Percentiles rank a stretch among this genome's conserved stretches.
Conservation (phyloP, 2,888 invertebrate species). For the Electrophaes corylata region DNA sequence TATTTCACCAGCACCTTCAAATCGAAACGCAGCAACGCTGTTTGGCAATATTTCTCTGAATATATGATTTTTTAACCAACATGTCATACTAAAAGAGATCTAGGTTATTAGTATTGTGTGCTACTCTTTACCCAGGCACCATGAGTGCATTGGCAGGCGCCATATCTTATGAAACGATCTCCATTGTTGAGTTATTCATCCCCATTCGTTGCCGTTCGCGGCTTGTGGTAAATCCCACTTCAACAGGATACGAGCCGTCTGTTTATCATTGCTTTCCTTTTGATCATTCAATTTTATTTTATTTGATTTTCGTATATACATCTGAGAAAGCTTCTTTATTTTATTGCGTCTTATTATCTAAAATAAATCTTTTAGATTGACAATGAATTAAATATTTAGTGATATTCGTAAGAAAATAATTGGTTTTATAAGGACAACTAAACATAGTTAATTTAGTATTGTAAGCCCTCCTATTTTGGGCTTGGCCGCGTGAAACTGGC, state of each 20-base stretch:
- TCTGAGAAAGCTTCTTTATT: conserved; percentile 28
- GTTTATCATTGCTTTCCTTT: conserved; percentile 41
- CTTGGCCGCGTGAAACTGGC: too few species aligned
- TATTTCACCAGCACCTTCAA: too few species aligned
- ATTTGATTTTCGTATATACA: conserved; percentile 29
- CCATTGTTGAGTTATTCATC: conserved; percentile 6
- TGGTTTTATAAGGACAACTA: too few species aligned
- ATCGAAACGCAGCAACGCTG: too few species aligned
- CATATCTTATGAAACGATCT: neutral
- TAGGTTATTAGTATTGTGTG: too few species aligned
- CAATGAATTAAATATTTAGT: conserved; percentile 3
- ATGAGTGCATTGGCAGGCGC: neutral
- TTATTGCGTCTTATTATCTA: conserved; percentile 30
- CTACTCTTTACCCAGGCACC: neutral
- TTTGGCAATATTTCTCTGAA: too few species aligned
- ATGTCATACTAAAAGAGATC: too few species aligned
- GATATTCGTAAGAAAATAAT: too few species aligned
- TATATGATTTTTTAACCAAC: too few species aligned
- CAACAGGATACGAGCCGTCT: conserved; percentile 36
- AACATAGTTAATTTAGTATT: too few species aligned
- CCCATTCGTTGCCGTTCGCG: neutral
- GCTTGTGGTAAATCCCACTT: conserved; percentile 31
- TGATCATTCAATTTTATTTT: conserved; percentile 43
- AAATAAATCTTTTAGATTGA: conserved; percentile 23
- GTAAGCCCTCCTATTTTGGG: too few species aligned